Base-by-base conservation (phyloP, 2,113 vertebrate genomes). In the Trochalopteron elliotii region DNA sequence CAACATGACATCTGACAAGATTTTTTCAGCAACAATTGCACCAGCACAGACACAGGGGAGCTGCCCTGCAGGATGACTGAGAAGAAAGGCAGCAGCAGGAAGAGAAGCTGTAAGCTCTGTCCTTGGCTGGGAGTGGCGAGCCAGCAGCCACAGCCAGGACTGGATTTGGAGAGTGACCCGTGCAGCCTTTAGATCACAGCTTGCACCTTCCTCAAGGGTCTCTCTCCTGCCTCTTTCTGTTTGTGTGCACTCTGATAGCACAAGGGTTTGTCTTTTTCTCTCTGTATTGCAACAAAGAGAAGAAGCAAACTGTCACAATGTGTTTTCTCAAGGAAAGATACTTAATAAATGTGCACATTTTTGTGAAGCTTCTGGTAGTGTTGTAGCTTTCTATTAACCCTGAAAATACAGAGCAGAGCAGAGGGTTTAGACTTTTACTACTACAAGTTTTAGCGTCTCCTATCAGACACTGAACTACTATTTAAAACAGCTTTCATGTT, bases 161-260 rank as follows among this genome's bases (percentile, higher is more conserved):
- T 93, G 1, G 3, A 9, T 39, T 65, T n/a, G 49, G 45, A 49
- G 57, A 88, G 28, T 31, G 70, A 90, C 63, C n/a, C 0, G 0
- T 19, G n/a, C 59, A 72, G 21, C 59, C 49, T 85, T 63, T 4
- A 6, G 25, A 60, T 60, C 78, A 68, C 52, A 89, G 47, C 69
- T 68, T 30, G 40, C 37, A 13, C 37, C 31, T 64, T 53, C 59
- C 71, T 61, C 31, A 1, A 18, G 2, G 1, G n/a, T 20, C 17
- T 57, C 59, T 83, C 25, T 72, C 37, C 40, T 64, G 23, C 21
- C 37, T 40, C 21, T 20, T 55, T 27, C 55, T 57, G 28, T 35
- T 27, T 28, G 12, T 7, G 21, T 55, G 50, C 10, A 1, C 37
- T n/a, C 23, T 10, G 30, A 30, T 2, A 70, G 15, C 30, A 67